These are phyloP conservation scores for Anastrepha ludens DNA, from an alignment of 1,140 invertebrate species.

Conservation along the genomic window DNA sequence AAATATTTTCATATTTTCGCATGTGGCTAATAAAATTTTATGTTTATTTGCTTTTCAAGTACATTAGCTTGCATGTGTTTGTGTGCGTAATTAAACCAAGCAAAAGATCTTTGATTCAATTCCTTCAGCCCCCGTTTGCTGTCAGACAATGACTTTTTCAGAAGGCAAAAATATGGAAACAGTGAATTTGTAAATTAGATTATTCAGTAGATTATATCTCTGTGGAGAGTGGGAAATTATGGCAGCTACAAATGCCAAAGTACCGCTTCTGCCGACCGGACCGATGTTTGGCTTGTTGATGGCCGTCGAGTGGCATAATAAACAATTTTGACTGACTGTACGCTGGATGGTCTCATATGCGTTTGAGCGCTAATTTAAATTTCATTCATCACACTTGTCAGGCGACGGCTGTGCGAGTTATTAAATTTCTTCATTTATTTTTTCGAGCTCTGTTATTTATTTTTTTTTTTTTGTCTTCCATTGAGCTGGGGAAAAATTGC, in stretches of 20 bases:
- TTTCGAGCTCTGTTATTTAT: neutral
- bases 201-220: slow-evolving; percentile 8
- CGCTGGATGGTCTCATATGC: neutral
- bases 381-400: slow-evolving; percentile 51
- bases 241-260: slow-evolving; percentile 21
- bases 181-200: neutral
- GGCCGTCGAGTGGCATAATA: slow-evolving; percentile 38
- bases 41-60: slow-evolving; percentile 27
- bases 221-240: neutral
- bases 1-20: slow-evolving; percentile 32
- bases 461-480: neutral
- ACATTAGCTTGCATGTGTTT: neutral
- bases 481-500: neutral
- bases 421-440: slow-evolving; percentile 31
- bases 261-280: neutral
- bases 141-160: slow-evolving; percentile 1
- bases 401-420: slow-evolving; percentile 22
- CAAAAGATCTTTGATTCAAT: neutral
- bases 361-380: slow-evolving; percentile 47
- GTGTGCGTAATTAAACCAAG: too few relatives aligned
- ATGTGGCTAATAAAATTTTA: slow-evolving; percentile 7
- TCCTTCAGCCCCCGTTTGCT: neutral
- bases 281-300: slow-evolving; percentile 3
- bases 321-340: slow-evolving; percentile 29
- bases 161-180: neutral